phyloP scores from a whole-genome alignment of 2,113 vertebrate species.

The Siniperca chuatsi region DNA sequence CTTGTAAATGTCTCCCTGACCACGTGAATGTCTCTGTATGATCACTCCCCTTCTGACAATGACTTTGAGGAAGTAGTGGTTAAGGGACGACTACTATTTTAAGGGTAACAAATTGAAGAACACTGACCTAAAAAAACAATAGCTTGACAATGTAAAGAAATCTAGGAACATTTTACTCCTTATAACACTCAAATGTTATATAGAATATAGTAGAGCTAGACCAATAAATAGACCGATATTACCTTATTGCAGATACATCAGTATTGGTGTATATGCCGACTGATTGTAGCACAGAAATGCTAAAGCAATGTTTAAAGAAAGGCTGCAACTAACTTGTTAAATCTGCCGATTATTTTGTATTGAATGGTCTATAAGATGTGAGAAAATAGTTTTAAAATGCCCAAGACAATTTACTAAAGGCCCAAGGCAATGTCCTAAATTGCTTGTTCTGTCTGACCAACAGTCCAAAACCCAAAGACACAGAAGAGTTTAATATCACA shows the following conservation, averaged over 20 bases:
- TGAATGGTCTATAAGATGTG: neutral
- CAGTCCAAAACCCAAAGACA: neutral
- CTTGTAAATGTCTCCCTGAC: constrained; percentile 1
- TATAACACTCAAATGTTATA: neutral
- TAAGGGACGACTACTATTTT: neutral
- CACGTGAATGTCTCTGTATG: constrained; percentile 33
- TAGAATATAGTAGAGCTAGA: neutral
- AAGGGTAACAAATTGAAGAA: neutral
- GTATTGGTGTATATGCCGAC: neutral
- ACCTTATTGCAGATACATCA: too few relatives aligned
- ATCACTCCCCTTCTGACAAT: neutral
- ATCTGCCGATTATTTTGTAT: too few relatives aligned
- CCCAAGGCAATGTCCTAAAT: neutral
- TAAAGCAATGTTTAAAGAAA: neutral
- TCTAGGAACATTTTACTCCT: too few relatives aligned
- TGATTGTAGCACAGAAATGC: neutral
- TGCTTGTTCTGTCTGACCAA: neutral
- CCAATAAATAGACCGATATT: too few relatives aligned
- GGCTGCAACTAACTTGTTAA: neutral
- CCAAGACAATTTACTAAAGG: neutral
- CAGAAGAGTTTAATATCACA: neutral
- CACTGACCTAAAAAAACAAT: neutral
- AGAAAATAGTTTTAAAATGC: neutral
- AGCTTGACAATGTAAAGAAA: neutral
- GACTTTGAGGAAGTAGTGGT: neutral